Evolutionary conservation across 2,113 vertebrate genomes (phyloP).

Genomic region (Ciconia maguari): DNA sequence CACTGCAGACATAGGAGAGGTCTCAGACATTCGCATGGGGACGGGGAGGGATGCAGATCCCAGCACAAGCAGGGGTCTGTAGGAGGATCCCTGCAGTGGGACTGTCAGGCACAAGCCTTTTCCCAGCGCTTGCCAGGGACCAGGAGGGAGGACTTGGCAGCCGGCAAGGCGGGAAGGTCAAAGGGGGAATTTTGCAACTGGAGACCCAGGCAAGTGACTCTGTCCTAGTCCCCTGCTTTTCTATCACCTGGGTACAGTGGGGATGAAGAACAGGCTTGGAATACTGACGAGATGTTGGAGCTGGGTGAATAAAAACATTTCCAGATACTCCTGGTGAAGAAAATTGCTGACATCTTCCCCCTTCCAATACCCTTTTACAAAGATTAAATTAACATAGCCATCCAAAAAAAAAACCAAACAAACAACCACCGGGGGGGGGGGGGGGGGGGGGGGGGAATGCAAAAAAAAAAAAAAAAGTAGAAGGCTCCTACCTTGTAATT

Average conservation of each 20-base stretch:
- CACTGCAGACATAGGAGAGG: background rate
- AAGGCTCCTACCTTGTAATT: background rate
- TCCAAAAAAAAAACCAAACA: background rate
- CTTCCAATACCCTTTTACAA: background rate
- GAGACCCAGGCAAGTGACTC: background rate
- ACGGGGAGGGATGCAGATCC: background rate
- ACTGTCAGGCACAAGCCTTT: background rate
- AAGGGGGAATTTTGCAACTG: background rate
- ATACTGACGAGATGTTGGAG: background rate
- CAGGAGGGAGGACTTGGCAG: background rate
- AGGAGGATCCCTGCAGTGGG: background rate
- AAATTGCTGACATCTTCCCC: background rate
- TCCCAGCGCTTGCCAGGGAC: background rate
- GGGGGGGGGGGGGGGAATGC: fast-evolving
- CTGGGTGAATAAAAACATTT: background rate
- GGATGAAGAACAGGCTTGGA: background rate
- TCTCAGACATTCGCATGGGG: background rate
- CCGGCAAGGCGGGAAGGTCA: background rate
- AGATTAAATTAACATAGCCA: background rate
- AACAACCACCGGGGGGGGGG: too few species aligned
- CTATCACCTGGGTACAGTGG: background rate
- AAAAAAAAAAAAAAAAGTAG: background rate
- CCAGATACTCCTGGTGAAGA: background rate
- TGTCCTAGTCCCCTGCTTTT: background rate
- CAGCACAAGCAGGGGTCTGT: background rate